phyloP scores from a whole-genome alignment of 2,113 vertebrate species.

The Oostethus manadensis region DNA sequence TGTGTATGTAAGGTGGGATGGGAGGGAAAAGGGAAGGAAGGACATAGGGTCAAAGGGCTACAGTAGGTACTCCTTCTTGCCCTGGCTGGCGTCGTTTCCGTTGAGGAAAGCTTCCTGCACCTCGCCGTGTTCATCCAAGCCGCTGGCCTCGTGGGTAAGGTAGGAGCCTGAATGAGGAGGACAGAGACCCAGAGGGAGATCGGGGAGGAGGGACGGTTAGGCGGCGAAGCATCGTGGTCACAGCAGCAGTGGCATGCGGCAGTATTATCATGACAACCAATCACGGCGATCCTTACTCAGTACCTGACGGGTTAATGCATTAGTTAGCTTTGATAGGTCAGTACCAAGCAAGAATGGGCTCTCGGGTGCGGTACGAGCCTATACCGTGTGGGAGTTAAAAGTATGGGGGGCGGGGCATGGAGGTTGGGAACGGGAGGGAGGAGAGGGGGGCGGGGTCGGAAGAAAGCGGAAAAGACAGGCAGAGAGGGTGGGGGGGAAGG shows the following conservation, averaged over 20 bases:
- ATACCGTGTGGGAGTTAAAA: conserved; percentile 30
- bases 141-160: conserved; percentile 90
- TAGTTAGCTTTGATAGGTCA: conserved; percentile 67
- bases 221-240: conserved; percentile 52
- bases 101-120: conserved; percentile 92
- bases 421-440: conserved; percentile 1
- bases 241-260: conserved; percentile 49
- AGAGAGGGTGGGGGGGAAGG: conserved; percentile 41
- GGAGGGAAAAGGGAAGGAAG: conserved; percentile 27
- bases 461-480: conserved; percentile 26
- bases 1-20: conserved; percentile 42
- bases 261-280: conserved; percentile 33
- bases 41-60: conserved; percentile 64
- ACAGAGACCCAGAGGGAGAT: conserved; percentile 11
- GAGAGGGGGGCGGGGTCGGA: conserved; percentile 10
- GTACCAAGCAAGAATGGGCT: conserved; percentile 71
- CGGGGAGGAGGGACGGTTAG: conserved; percentile 58
- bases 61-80: conserved; percentile 94
- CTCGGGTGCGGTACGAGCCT: conserved; percentile 68
- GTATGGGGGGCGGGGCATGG: conserved; percentile 1
- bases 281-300: conserved; percentile 38
- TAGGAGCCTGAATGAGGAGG: conserved; percentile 76
- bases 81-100: conserved; percentile 84
- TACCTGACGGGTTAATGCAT: conserved; percentile 66
- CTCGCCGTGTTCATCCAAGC: conserved; percentile 88